Evolutionary conservation across 1,140 invertebrate genomes (phyloP).

Genomic region (Bacillus rossius): DNA sequence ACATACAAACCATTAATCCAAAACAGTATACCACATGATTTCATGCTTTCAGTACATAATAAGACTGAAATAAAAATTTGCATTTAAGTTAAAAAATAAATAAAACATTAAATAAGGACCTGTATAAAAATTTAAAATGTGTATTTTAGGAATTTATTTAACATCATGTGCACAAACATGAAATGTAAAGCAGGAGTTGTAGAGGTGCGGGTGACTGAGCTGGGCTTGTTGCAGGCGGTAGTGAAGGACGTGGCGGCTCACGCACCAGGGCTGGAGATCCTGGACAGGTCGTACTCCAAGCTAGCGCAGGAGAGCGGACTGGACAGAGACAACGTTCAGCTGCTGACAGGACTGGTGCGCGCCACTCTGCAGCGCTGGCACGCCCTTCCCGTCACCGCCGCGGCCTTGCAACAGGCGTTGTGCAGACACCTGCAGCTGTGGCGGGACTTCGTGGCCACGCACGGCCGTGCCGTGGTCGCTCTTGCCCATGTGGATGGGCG

Average conservation of each 20-base stretch:
- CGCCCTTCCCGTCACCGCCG: conserved; percentile 44
- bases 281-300: conserved; percentile 56
- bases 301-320: conserved; percentile 50
- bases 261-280: conserved; percentile 44
- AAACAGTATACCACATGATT: too few species aligned
- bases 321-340: conserved; percentile 54
- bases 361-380: conserved; percentile 53
- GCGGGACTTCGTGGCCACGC: conserved; percentile 60
- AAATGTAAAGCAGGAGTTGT: too few species aligned
- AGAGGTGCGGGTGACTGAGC: too few species aligned
- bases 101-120: too few species aligned
- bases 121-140: too few species aligned
- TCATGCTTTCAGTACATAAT: too few species aligned
- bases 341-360: conserved; percentile 46
- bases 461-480: conserved; percentile 60
- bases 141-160: too few species aligned
- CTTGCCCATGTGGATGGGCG: conserved; percentile 62
- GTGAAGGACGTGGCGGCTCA: conserved; percentile 53
- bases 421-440: conserved; percentile 50
- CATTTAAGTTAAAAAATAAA: too few species aligned
- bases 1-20: too few species aligned
- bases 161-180: too few species aligned
- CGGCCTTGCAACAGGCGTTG: conserved; percentile 39
- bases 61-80: too few species aligned
- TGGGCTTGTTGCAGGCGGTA: conserved; percentile 11